phyloP scores from a whole-genome alignment of 2,113 vertebrate genomes.

The Nerophis ophidion region DNA sequence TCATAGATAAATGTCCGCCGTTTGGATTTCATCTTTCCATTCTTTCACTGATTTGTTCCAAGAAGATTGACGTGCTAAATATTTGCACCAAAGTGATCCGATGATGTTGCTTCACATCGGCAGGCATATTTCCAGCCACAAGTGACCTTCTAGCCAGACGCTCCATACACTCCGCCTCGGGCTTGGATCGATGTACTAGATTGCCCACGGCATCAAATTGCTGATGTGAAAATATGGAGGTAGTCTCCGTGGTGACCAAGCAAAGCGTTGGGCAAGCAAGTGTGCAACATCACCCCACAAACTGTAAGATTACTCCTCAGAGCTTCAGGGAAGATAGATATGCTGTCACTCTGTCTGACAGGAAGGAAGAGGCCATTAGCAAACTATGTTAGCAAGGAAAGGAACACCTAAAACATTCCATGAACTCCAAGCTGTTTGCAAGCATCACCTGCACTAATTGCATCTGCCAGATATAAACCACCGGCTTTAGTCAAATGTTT shows the following conservation, averaged over 20 bases:
- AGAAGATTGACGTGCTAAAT: neutral
- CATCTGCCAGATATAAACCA: conserved; percentile 34
- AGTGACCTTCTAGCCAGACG: neutral
- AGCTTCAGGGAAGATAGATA: conserved; percentile 25
- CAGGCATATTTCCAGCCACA: neutral
- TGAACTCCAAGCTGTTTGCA: conserved; percentile 17
- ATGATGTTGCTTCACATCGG: neutral
- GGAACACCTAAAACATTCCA: conserved; percentile 31
- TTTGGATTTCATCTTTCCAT: no score
- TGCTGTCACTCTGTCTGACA: conserved; percentile 33
- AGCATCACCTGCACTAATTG: conserved; percentile 17
- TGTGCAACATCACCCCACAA: conserved; percentile 27
- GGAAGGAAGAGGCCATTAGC: conserved; percentile 48
- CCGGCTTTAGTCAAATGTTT: conserved; percentile 11
- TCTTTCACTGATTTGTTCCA: neutral
- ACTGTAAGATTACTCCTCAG: conserved; percentile 18
- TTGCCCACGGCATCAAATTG: conserved; percentile 7
- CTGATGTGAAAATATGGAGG: neutral
- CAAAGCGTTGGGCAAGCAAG: conserved; percentile 17
- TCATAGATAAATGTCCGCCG: no score
- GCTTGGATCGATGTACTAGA: conserved; percentile 8
- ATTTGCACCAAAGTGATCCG: neutral
- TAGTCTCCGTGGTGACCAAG: conserved; percentile 42
- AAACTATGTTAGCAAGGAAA: conserved; percentile 39
- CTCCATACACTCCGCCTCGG: neutral